Conservation (phyloP, 2,797 vertebrate species). For the Calcarius lapponicus region DNA sequence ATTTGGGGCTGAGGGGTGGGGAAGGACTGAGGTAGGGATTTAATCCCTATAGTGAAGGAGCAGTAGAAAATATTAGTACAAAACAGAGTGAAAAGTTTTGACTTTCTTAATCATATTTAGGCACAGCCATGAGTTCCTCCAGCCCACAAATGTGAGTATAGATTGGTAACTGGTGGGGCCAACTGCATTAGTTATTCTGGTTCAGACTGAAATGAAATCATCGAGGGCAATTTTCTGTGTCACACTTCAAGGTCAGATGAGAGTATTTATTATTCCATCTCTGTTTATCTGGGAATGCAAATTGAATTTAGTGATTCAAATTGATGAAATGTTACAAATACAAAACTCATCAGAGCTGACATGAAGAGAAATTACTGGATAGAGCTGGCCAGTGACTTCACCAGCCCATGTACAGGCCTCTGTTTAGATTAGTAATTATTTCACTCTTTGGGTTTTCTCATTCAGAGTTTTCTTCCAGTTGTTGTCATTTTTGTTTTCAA, state of each 20-base stretch:
- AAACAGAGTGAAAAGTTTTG: not conserved
- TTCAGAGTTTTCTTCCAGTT: constrained; percentile 68
- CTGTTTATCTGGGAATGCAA: constrained; percentile 81
- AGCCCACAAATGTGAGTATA: constrained; percentile 16
- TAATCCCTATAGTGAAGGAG: not conserved
- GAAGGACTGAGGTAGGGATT: not conserved
- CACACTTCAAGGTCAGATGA: constrained; percentile 80
- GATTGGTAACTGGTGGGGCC: constrained; percentile 49
- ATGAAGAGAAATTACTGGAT: constrained; percentile 52
- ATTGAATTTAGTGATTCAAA: constrained; percentile 77
- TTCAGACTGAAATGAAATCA: constrained; percentile 73
- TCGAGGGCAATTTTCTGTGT: constrained; percentile 75
- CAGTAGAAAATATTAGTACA: not conserved
- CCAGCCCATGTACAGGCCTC: constrained; percentile 7
- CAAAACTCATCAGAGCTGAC: constrained; percentile 65
- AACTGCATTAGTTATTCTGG: constrained; percentile 69
- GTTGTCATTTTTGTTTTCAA: constrained; percentile 60
- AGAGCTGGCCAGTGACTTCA: constrained; percentile 44
- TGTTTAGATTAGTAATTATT: constrained; percentile 70
- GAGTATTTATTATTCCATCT: constrained; percentile 75
- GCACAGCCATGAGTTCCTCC: not conserved
- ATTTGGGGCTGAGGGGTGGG: not conserved
- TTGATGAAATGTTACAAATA: constrained; percentile 72
- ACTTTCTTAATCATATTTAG: not conserved
- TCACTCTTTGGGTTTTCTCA: constrained; percentile 59